A percentile compares a stretch with the other conserved stretches of the same genome.
Conservation (phyloP, 2,888 invertebrate genomes). For the Coecobrya sp. region DNA sequence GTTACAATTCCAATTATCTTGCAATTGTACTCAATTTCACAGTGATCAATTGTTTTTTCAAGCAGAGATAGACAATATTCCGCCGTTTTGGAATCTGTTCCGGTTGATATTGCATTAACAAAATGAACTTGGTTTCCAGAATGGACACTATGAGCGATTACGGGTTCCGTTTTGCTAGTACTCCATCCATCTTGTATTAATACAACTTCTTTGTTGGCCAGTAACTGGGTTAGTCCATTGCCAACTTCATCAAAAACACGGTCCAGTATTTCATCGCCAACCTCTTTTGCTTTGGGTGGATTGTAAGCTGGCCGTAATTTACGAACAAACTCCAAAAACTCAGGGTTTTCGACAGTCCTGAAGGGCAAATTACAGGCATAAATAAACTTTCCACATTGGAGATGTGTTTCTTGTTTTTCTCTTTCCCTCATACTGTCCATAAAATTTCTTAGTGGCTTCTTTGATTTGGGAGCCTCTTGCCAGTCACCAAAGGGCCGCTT, state of each 20-base stretch:
- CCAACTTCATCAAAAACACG: conserved; percentile 59
- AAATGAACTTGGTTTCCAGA: conserved; percentile 50
- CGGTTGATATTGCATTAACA: conserved; percentile 15
- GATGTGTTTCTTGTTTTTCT: not conserved
- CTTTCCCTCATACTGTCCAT: not conserved
- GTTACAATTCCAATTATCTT: conserved; percentile 75
- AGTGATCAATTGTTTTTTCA: conserved; percentile 17
- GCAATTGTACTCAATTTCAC: not conserved
- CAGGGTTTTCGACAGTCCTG: conserved; percentile 63
- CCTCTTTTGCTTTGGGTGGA: conserved; percentile 42
- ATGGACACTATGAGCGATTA: conserved; percentile 71
- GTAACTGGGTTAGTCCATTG: not conserved
- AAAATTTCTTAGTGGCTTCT: conserved; percentile 24
- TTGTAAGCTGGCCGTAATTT: conserved; percentile 56
- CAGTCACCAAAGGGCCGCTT: not conserved
- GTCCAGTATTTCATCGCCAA: conserved; percentile 50
- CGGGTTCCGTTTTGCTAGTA: conserved; percentile 52
- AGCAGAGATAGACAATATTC: conserved; percentile 53
- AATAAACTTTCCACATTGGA: conserved; percentile 35
- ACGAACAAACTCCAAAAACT: conserved; percentile 48
- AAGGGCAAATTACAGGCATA: conserved; percentile 71
- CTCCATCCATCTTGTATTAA: conserved; percentile 80
- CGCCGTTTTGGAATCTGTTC: conserved; percentile 37
- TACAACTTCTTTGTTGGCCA: conserved; percentile 51
- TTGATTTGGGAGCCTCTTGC: not conserved